Percentiles rank a stretch among this genome's conserved stretches.
Evolutionary conservation across 2,888 invertebrate species (phyloP).

Genomic region (Agriopis leucophaearia): DNA sequence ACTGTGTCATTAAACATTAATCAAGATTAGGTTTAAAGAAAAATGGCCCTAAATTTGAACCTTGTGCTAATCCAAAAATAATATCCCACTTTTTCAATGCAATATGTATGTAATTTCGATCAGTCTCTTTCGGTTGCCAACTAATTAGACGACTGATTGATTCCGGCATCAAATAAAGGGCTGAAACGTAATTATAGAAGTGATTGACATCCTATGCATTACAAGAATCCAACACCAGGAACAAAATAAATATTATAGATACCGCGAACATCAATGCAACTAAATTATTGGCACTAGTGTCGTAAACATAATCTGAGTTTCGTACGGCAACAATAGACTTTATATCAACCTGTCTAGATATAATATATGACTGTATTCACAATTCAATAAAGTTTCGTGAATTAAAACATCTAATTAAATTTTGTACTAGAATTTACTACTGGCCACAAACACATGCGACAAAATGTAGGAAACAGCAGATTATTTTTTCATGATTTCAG

Average conservation of each 20-base stretch:
- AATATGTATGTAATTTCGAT: not conserved
- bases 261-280: not conserved
- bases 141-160: conserved; percentile 13
- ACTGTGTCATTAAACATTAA: not conserved
- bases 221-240: conserved; percentile 3
- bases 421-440: no score
- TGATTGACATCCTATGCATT: conserved; percentile 23
- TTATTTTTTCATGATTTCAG: no score
- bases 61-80: conserved; percentile 1
- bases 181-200: not conserved
- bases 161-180: conserved; percentile 8
- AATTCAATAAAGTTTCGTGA: no score
- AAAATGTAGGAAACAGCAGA: no score
- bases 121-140: conserved; percentile 8
- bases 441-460: no score
- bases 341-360: not conserved
- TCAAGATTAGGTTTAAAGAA: not conserved
- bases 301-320: not conserved
- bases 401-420: no score
- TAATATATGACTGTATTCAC: no score
- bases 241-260: not conserved
- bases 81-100: not conserved
- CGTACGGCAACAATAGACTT: not conserved
- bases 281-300: conserved; percentile 15
- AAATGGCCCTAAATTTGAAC: not conserved